phyloP scores from a whole-genome alignment of 2,888 invertebrate genomes.

The Cantharis rufa region DNA sequence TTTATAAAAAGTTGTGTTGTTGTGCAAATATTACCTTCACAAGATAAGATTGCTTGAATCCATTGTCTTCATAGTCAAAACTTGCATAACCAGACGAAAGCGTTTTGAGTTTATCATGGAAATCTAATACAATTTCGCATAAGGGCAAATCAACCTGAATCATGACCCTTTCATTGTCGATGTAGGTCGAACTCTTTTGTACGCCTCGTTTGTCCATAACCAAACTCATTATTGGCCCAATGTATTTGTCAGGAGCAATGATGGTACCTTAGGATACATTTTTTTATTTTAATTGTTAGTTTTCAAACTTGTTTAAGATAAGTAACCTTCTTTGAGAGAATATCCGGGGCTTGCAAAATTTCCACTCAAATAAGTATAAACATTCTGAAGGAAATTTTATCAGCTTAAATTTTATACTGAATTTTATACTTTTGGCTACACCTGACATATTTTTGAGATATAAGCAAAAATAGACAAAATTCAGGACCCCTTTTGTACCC shows the following conservation, averaged over 20 bases:
- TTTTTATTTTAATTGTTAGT: no score
- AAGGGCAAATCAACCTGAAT: constrained; percentile 84
- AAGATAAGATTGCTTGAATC: constrained; percentile 77
- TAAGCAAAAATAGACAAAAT: no score
- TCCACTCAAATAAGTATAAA: no score
- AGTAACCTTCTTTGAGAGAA: no score
- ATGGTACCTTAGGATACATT: constrained; percentile 70
- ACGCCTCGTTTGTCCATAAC: constrained; percentile 77
- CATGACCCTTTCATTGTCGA: constrained; percentile 83
- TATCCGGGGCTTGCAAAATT: no score
- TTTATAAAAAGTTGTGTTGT: background rate
- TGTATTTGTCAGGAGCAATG: constrained; percentile 79
- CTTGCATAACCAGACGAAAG: constrained; percentile 93
- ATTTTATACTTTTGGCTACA: no score
- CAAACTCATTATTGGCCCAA: constrained; percentile 71
- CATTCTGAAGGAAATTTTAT: no score
- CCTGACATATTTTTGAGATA: no score
- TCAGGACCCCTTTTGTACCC: no score
- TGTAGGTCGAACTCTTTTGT: constrained; percentile 71
- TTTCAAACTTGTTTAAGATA: no score
- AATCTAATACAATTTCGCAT: constrained; percentile 92
- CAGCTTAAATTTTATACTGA: no score
- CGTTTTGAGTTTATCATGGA: constrained; percentile 90
- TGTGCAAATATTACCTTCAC: constrained; percentile 56
- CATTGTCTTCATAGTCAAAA: constrained; percentile 90